Evolutionary conservation across 2,113 vertebrate genomes (phyloP), one percentile per base, ranked within the genome.

Genomic region (Engystomops pustulosus): DNA sequence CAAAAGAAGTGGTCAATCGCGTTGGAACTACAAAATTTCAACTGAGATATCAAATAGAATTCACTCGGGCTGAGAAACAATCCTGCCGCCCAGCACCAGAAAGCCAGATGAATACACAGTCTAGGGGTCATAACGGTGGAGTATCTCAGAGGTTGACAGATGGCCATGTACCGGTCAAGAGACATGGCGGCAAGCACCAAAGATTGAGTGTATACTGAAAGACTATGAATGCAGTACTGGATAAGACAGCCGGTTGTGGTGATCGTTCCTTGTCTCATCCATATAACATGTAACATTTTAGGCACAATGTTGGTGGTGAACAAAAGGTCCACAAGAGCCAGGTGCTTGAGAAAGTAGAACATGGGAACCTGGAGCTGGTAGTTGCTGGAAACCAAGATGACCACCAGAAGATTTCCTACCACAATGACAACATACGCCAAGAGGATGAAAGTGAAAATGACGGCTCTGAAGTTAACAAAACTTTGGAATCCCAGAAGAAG

Each of bases 1-100:
- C 90, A 90, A 75, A 90, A 91, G 81, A 90, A 90, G 58, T 91
- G 89, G 1, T 86, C 80, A 14, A 91, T 89, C 11, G 82, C 15
- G 0, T 88, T 89, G 3, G 87, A 41, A 0, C 36, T 38, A 41
- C 80, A 82, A 41, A 82, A 72, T n/a, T 60, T 15, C 4, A 82
- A 20, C 23, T 82, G 49, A 51, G 62, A 74, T 9, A 74, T 60
- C 1, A 72, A 32, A 14, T 30, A 0, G n/a, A 45, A 60, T 44
- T 60, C 69, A n/a, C 34, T 27, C 7, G 69, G 69, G 2, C 58
- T 72, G 3, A 72, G 47, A 7, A 82, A 41, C 8, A 60, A 44
- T n/a, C 49, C 67, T 10, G 36, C 51, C 2, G 47, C 25, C 80
- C 80, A 82, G 15, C 51, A 72, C 23, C 32, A 82, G 23, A 82